Conservation (phyloP, 2,113 vertebrate genomes). For the Tachuris rubrigastra region DNA sequence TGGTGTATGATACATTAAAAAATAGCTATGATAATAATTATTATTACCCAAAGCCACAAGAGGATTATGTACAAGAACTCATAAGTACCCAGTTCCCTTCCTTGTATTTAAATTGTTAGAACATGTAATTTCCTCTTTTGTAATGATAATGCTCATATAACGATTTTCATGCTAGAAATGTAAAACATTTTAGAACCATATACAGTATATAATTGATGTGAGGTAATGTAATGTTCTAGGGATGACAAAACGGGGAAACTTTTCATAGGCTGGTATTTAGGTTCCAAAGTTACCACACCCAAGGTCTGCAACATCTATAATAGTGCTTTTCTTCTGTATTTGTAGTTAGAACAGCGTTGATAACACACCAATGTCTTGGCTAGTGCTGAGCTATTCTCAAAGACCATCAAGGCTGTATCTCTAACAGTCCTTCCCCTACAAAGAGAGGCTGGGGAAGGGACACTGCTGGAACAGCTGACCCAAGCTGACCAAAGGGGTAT, state of each 20-base stretch:
- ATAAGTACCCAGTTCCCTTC: background rate
- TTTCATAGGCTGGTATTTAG: background rate
- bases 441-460: background rate
- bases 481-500: background rate
- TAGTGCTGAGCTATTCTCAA: background rate
- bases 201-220: background rate
- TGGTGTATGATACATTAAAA: background rate
- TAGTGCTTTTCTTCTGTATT: background rate
- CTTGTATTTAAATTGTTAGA: background rate
- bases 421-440: background rate
- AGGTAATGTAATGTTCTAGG: background rate
- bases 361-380: background rate
- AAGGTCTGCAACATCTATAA: background rate
- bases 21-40: background rate
- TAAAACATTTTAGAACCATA: background rate
- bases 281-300: background rate
- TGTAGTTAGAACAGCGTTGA: background rate
- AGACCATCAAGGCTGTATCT: background rate
- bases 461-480: background rate
- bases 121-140: background rate
- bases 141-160: background rate
- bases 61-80: background rate
- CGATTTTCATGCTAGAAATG: background rate
- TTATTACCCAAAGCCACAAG: background rate
- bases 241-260: background rate